Conservation (phyloP, 2,797 vertebrate species). For the Paguma larvata region DNA sequence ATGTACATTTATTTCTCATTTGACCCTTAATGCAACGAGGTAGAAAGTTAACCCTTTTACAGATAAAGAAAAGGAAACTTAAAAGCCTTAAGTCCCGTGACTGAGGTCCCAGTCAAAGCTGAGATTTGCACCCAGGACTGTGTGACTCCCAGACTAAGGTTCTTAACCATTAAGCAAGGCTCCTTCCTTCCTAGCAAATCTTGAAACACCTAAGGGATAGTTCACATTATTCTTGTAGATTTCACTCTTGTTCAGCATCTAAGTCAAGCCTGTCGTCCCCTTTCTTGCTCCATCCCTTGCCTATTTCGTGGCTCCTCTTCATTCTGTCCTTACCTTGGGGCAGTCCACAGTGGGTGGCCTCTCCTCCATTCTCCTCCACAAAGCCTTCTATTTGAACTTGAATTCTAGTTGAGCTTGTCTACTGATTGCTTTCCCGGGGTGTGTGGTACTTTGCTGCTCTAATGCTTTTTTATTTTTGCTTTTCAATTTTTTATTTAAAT, state of each 20-base stretch:
- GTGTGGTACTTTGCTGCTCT: neutral
- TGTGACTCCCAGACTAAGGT: neutral
- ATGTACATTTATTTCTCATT: neutral
- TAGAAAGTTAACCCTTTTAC: neutral
- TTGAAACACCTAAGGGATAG: neutral
- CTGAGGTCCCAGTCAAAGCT: neutral
- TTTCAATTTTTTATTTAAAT: too few species aligned
- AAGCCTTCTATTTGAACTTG: neutral
- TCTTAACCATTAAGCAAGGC: neutral
- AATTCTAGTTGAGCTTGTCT: neutral
- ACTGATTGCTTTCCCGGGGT: neutral
- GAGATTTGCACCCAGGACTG: neutral
- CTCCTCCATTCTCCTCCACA: neutral
- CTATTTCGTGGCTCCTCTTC: neutral
- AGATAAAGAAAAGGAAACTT: neutral
- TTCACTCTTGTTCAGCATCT: neutral
- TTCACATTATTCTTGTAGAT: neutral
- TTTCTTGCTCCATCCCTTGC: neutral
- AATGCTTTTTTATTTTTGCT: neutral
- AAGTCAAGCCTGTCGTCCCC: neutral
- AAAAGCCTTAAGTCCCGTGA: neutral
- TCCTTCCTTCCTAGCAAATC: conserved; percentile 1
- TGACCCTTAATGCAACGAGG: neutral
- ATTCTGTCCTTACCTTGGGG: neutral
- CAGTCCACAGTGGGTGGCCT: neutral